Base-by-base conservation (phyloP, 2,113 vertebrate species). In the Gavia stellata region DNA sequence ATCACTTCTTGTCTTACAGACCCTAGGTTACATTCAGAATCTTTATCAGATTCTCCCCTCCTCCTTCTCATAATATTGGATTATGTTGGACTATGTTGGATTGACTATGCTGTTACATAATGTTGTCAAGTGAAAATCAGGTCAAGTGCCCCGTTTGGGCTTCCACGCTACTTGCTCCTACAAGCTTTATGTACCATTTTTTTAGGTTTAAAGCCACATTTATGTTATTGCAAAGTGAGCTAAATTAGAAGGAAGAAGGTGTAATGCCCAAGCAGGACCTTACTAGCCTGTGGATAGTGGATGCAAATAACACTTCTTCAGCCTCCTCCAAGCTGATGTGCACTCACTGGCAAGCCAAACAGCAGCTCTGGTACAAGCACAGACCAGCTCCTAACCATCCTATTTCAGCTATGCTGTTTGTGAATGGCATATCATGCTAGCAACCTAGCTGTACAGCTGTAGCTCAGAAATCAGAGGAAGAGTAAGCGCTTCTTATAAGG, bases 41-140 rank as follows among this genome's bases (percentile, higher is more conserved):
- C 68, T 90, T 86, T 49, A 86, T 72, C 49, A 95, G 53, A 66
- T 75, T 87, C 91, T 87, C 52, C 42, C 28, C 44, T 87, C 73
- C 93, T 96, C 67, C 77, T 87, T 61, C 61, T 82, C 66, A 83
- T 47, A 75, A 73, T 91, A 75, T 16, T 79, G 78, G 86, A 94
- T 95, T 94, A 81, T 26, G 47, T 14, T 92, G 4, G 45, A 40
- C 90, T 82, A 25, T 34, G 9, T 38, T 92, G 89, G 86, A 90
- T 81, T 93, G 86, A 66, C 86, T 77, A 70, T 55, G 53, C 61
- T 79, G 20, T 94, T 95, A 89, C 44, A 50, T 88, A 91, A 95
- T n/a, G 29, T 21, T 78, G 68, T 58, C 66, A 58, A 70, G 45
- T 62, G 89, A 88, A 67, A 92, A 91, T 61, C 42, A 67, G 66